phyloP scores from a whole-genome alignment of 2,888 invertebrate species.

The Mimas tiliae region DNA sequence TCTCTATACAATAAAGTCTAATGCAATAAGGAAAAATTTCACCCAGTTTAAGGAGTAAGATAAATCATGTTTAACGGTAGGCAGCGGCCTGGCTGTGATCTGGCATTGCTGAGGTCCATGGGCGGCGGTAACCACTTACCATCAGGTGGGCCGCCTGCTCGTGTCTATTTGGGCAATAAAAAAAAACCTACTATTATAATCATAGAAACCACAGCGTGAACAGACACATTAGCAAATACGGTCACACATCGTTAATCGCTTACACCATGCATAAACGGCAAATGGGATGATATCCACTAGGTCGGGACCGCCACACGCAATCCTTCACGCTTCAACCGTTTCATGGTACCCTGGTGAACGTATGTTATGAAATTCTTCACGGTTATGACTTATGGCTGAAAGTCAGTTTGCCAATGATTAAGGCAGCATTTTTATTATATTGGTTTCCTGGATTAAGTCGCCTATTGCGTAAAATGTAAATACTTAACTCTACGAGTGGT shows the following conservation, averaged over 20 bases:
- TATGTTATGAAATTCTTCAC: slow-evolving; percentile 9
- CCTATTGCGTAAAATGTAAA: too few relatives aligned
- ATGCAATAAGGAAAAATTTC: not conserved
- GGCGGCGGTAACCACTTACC: too few relatives aligned
- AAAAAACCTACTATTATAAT: not conserved
- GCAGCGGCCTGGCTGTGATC: too few relatives aligned
- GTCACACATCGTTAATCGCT: slow-evolving; percentile 6
- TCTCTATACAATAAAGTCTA: not conserved
- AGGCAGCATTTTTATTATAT: too few relatives aligned
- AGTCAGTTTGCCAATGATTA: too few relatives aligned
- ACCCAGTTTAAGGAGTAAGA: not conserved
- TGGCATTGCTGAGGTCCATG: too few relatives aligned
- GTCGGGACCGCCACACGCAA: slow-evolving; percentile 10
- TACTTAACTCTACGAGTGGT: too few relatives aligned
- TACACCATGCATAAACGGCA: slow-evolving; percentile 19
- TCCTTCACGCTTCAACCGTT: not conserved
- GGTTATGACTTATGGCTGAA: not conserved
- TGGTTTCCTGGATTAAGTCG: too few relatives aligned
- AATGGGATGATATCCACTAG: not conserved
- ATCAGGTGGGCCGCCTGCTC: too few relatives aligned
- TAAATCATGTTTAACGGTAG: too few relatives aligned
- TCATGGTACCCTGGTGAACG: not conserved
- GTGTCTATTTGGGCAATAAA: too few relatives aligned
- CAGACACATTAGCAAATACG: not conserved
- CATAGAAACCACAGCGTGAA: too few relatives aligned